phyloP scores from a whole-genome alignment of 1,140 invertebrate genomes.

The Trichomalopsis sarcophagae region DNA sequence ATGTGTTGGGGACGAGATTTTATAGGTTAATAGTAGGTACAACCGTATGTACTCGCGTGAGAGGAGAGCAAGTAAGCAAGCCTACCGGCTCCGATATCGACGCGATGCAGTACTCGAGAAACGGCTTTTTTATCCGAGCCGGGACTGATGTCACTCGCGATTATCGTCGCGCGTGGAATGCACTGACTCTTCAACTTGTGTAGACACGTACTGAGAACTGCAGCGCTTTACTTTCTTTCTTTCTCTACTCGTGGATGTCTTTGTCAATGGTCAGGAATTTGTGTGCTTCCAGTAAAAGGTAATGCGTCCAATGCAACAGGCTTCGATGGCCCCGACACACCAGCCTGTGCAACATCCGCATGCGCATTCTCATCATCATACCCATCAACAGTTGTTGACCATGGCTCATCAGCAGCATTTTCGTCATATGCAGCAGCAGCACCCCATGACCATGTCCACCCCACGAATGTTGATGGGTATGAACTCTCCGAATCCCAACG shows the following conservation, averaged over 20 bases:
- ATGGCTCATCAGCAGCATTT: constrained; percentile 67
- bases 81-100: background rate
- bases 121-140: too few species aligned
- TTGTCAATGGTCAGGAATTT: background rate
- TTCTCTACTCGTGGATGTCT: background rate
- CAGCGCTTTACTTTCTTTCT: background rate
- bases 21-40: constrained; percentile 21
- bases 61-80: background rate
- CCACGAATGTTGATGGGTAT: constrained; percentile 70
- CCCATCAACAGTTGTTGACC: constrained; percentile 71
- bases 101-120: background rate
- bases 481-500: constrained; percentile 67
- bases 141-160: too few species aligned
- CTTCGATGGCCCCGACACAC: constrained; percentile 71
- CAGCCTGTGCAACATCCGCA: constrained; percentile 68
- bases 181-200: too few species aligned
- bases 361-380: constrained; percentile 68
- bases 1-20: background rate
- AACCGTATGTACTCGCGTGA: background rate
- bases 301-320: constrained; percentile 73
- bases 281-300: constrained; percentile 67
- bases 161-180: too few species aligned
- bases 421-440: constrained; percentile 70
- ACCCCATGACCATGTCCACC: constrained; percentile 64
- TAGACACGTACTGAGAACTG: too few species aligned